Conservation (phyloP, 2,888 invertebrate species). For the Phortica okadai region DNA sequence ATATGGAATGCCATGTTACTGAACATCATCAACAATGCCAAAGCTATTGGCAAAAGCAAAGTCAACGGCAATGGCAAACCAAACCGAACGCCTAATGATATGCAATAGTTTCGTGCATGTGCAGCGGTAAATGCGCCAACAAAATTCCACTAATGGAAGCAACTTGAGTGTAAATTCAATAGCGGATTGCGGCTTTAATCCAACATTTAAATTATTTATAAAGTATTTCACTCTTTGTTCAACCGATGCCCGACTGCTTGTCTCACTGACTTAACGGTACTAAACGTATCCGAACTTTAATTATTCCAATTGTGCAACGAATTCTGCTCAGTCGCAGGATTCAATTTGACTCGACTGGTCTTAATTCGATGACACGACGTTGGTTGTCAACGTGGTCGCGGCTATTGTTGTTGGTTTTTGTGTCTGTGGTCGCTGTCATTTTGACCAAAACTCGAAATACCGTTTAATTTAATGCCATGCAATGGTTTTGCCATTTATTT, state of each 20-base stretch:
- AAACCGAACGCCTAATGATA: slow-evolving; percentile 59
- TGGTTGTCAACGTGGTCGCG: slow-evolving; percentile 10
- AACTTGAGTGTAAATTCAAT: slow-evolving; percentile 69
- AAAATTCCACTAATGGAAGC: slow-evolving; percentile 64
- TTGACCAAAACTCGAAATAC: slow-evolving; percentile 6
- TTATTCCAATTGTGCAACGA: slow-evolving; percentile 27
- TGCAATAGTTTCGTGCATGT: slow-evolving; percentile 57
- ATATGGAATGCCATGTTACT: too few relatives aligned
- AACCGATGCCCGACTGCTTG: not conserved
- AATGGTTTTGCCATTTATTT: not conserved
- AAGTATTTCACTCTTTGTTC: slow-evolving; percentile 59
- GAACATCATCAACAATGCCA: not conserved
- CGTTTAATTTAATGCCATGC: slow-evolving; percentile 3
- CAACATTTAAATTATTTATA: slow-evolving; percentile 65
- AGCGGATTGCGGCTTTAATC: slow-evolving; percentile 69
- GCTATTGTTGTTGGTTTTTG: slow-evolving; percentile 31
- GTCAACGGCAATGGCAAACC: slow-evolving; percentile 21
- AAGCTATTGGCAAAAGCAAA: not conserved
- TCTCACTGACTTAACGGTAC: not conserved
- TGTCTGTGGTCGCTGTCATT: not conserved
- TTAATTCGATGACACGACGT: slow-evolving; percentile 17
- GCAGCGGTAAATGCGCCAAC: slow-evolving; percentile 5
- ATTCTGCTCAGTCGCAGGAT: slow-evolving; percentile 7
- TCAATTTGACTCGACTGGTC: not conserved
- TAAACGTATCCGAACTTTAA: slow-evolving; percentile 5